Percentiles rank a stretch among this genome's conserved stretches.
These are phyloP conservation scores for Apolygus lucorum DNA, from an alignment of 1,140 invertebrate species.

Conservation along the genomic window DNA sequence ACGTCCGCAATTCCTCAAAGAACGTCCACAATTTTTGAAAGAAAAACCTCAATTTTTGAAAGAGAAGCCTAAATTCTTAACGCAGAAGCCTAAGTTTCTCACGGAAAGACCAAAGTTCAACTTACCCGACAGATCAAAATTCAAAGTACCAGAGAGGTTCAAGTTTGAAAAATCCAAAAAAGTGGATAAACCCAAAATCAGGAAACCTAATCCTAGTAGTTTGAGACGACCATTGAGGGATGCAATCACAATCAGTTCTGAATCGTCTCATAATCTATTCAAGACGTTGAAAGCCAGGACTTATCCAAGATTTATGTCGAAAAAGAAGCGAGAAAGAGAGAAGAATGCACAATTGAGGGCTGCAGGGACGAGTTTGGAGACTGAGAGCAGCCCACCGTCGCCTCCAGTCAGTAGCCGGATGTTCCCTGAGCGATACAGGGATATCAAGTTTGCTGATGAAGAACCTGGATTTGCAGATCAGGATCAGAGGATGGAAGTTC, in stretches of 20 bases:
- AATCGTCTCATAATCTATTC: slow-evolving; percentile 44
- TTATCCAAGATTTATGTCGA: slow-evolving; percentile 62
- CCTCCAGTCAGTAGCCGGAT: slow-evolving; percentile 21
- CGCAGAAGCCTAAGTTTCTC: slow-evolving; percentile 42
- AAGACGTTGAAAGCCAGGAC: slow-evolving; percentile 59
- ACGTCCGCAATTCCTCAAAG: slow-evolving; percentile 46
- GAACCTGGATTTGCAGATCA: slow-evolving; percentile 25
- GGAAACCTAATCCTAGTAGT: slow-evolving; percentile 38
- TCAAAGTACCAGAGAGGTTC: slow-evolving; percentile 48
- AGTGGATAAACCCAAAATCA: slow-evolving; percentile 40
- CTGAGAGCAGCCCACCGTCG: slow-evolving; percentile 28
- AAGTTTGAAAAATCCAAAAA: slow-evolving; percentile 22
- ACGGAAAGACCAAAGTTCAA: slow-evolving; percentile 43
- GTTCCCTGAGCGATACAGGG: slow-evolving; percentile 28
- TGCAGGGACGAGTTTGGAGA: slow-evolving; percentile 20
- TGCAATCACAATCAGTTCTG: slow-evolving; percentile 17
- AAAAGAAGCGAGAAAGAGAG: slow-evolving; percentile 41
- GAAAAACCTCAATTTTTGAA: slow-evolving; percentile 45
- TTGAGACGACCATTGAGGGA: slow-evolving; percentile 32
- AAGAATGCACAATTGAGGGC: slow-evolving; percentile 6
- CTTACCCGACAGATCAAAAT: slow-evolving; percentile 50
- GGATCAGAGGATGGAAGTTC: slow-evolving; percentile 27
- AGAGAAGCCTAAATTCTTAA: slow-evolving; percentile 42
- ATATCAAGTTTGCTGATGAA: slow-evolving; percentile 32
- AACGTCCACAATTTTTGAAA: slow-evolving; percentile 40